Evolutionary conservation across 92 coral and sea anemone species (phyloP).

Genomic region (Bergia sp.): DNA sequence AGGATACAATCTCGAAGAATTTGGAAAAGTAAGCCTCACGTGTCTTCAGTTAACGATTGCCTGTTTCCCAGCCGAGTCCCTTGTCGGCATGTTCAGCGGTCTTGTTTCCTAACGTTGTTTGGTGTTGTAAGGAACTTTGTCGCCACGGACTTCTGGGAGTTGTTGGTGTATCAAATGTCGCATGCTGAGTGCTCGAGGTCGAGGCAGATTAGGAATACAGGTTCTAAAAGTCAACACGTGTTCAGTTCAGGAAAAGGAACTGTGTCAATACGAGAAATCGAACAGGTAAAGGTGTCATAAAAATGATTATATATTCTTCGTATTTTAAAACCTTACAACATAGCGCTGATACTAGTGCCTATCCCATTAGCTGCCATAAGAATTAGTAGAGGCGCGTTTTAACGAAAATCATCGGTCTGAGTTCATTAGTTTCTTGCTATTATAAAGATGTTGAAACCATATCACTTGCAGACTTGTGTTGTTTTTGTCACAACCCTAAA

Average conservation of each 20-base stretch:
- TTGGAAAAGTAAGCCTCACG: neutral
- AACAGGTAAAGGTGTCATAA: conserved; percentile 43
- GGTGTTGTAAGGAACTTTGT: conserved; percentile 18
- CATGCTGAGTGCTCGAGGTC: conserved; percentile 27
- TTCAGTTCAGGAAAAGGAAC: conserved; percentile 37
- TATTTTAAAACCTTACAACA: neutral
- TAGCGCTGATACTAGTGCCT: neutral
- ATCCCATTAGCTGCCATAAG: neutral
- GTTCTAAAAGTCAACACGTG: neutral
- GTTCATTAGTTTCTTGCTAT: no score
- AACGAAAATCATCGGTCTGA: no score
- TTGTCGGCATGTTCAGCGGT: conserved; percentile 17
- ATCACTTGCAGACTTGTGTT: no score
- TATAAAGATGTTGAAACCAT: no score
- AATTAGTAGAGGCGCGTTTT: neutral
- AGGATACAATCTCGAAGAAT: neutral
- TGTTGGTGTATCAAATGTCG: conserved; percentile 24
- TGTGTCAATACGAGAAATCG: conserved; percentile 57
- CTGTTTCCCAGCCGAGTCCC: conserved; percentile 15
- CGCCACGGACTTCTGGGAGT: conserved; percentile 35
- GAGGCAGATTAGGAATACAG: neutral
- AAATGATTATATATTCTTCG: neutral
- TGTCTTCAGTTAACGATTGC: neutral
- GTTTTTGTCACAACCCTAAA: no score
- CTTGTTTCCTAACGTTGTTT: neutral